Evolutionary conservation across 2,113 vertebrate genomes (phyloP).

Genomic region (Hyla sarda): DNA sequence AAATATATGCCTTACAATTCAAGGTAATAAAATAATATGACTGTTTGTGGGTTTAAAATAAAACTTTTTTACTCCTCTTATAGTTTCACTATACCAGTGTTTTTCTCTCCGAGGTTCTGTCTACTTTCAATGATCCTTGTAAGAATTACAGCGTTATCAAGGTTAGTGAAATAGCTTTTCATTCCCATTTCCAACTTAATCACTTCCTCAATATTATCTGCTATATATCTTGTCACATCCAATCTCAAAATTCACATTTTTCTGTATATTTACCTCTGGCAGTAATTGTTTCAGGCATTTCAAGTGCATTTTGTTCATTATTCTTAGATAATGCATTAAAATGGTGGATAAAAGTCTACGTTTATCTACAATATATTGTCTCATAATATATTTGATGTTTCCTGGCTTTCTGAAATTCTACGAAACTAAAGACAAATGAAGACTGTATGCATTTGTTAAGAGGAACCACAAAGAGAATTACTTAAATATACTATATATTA

Average conservation of each 20-base stretch:
- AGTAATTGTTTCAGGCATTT: slow-evolving; percentile 23
- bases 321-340: slow-evolving; percentile 2
- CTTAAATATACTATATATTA: background rate
- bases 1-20: background rate
- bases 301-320: slow-evolving; percentile 30
- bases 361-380: slow-evolving; percentile 28
- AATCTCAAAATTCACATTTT: slow-evolving; percentile 31
- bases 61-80: slow-evolving; percentile 12
- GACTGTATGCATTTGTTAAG: background rate
- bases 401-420: background rate
- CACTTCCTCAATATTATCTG: slow-evolving; percentile 37
- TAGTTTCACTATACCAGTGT: background rate
- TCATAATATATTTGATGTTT: background rate
- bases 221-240: slow-evolving; percentile 35
- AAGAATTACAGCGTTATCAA: slow-evolving; percentile 36
- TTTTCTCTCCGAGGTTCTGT: slow-evolving; percentile 4
- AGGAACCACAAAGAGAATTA: background rate
- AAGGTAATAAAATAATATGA: background rate
- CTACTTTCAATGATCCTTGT: slow-evolving; percentile 13
- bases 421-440: background rate
- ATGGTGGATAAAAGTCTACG: background rate
- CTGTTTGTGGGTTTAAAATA: background rate
- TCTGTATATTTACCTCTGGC: slow-evolving; percentile 33
- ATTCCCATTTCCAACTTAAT: slow-evolving; percentile 33
- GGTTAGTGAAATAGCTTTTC: slow-evolving; percentile 36